Base-by-base conservation (phyloP, 1,140 invertebrate species). In the Mesaphorura yosii region DNA sequence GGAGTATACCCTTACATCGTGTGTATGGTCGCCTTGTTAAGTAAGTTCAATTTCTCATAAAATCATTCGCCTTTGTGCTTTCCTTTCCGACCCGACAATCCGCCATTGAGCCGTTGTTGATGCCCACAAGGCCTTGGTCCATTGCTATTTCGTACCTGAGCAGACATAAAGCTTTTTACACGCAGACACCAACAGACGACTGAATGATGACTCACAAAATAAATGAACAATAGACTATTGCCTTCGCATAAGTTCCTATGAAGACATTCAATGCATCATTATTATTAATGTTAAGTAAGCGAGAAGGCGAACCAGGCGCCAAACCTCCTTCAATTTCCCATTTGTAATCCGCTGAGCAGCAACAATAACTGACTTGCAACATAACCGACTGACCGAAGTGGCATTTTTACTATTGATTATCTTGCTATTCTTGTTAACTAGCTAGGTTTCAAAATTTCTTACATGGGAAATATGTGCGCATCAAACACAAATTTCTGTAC, bases 1-100 rank as follows among this genome's bases (percentile, higher is more conserved):
- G 60, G 60, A 7, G 19, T 58, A 26, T 48, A 56, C 15, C 60
- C 60, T 4, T 62, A 62, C 29, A 14, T 58, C 19, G 53, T 62
- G 19, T 37, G 38, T 1, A 7, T 55, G 7, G 34, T 58, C 7
- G 60, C 56, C 17, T 15, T 62, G 28, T 39, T 62, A 22, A 58
- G 60, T 62, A 58, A 58, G 59, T 49, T 2, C 2, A 48, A 7
- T 42, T 10, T 42, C 34, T 37, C 12, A 12, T 17, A 12, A 39
- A 25, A 20, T 25, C 42, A 38, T 49, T n/a, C 20, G 22, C 23
- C 45, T 37, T 12, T 49, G 14, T 44, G 28, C 26, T 49, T 45
- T 49, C 12, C 7, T 6, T 25, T 47, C 29, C 22, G 6, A 6
- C 6, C 7, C 29, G 14, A 47, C 23, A 47, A 42, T 42, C 23